These are phyloP conservation scores for Fulica atra DNA, from an alignment of 2,113 vertebrate species.

Conservation along the genomic window DNA sequence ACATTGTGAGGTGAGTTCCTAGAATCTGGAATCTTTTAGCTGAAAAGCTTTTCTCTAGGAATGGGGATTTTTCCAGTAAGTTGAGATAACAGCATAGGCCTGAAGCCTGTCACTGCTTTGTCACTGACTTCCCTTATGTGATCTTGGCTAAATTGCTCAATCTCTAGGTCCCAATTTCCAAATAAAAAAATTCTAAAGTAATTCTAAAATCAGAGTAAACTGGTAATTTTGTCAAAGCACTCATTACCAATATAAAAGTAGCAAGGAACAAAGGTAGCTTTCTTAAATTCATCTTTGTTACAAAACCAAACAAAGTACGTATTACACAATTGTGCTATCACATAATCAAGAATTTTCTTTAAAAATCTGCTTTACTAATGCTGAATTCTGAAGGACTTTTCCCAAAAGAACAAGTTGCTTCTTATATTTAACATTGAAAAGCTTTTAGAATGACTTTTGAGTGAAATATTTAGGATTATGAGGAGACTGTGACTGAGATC, in stretches of 20 bases:
- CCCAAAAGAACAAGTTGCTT: background rate
- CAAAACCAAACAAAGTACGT: background rate
- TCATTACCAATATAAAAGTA: background rate
- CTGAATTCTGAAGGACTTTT: background rate
- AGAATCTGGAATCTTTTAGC: background rate
- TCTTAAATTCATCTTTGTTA: background rate
- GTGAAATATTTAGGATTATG: conserved; percentile 30
- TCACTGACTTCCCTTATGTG: background rate
- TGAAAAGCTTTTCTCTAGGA: background rate
- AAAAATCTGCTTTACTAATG: background rate
- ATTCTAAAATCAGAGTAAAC: background rate
- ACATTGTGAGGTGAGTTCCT: background rate
- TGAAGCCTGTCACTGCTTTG: background rate
- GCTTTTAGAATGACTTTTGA: background rate
- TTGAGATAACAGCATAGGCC: background rate
- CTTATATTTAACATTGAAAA: background rate
- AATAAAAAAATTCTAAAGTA: background rate
- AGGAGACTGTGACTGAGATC: background rate
- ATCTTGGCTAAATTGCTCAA: background rate
- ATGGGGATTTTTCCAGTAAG: background rate
- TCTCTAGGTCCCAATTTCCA: background rate
- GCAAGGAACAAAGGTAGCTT: background rate
- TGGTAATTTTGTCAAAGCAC: background rate
- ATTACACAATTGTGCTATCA: background rate
- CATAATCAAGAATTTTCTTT: background rate